These are phyloP conservation scores for Dromius quadrimaculatus DNA, from an alignment of 2,888 invertebrate species.

Conservation along the genomic window DNA sequence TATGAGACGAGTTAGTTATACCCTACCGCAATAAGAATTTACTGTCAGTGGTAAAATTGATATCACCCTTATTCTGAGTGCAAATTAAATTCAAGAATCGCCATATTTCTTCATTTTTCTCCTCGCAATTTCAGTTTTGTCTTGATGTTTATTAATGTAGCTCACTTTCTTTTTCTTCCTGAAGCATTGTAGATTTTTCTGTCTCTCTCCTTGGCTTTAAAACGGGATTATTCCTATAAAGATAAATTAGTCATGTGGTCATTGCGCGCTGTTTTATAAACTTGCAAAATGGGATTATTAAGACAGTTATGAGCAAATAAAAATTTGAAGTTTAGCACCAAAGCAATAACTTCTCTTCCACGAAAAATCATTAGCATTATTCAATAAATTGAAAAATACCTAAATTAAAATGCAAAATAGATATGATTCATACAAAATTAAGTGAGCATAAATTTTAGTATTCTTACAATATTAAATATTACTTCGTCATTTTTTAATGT, in stretches of 20 bases:
- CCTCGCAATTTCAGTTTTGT: conserved; percentile 32
- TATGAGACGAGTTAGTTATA: conserved; percentile 43
- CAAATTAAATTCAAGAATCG: conserved; percentile 43
- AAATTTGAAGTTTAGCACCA: conserved; percentile 25
- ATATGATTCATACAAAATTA: too few species aligned
- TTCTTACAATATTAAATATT: too few species aligned
- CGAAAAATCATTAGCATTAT: background rate
- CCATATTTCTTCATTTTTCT: conserved; percentile 42
- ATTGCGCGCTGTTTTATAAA: conserved; percentile 29
- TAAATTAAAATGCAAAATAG: too few species aligned
- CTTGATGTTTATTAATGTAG: conserved; percentile 30
- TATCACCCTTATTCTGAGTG: conserved; percentile 40
- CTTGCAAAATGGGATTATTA: conserved; percentile 35
- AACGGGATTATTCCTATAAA: conserved; percentile 31
- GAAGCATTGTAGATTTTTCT: background rate
- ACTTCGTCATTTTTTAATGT: too few species aligned
- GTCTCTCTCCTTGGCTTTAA: background rate
- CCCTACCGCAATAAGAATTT: conserved; percentile 32
- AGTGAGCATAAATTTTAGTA: too few species aligned
- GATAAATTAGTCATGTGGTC: conserved; percentile 38
- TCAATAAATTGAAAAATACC: too few species aligned
- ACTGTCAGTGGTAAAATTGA: conserved; percentile 39
- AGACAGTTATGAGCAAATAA: conserved; percentile 37
- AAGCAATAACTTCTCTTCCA: background rate
- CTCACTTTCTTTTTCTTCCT: background rate